phyloP scores from a whole-genome alignment of 1,140 invertebrate species.

The Hypothenemus hampei region DNA sequence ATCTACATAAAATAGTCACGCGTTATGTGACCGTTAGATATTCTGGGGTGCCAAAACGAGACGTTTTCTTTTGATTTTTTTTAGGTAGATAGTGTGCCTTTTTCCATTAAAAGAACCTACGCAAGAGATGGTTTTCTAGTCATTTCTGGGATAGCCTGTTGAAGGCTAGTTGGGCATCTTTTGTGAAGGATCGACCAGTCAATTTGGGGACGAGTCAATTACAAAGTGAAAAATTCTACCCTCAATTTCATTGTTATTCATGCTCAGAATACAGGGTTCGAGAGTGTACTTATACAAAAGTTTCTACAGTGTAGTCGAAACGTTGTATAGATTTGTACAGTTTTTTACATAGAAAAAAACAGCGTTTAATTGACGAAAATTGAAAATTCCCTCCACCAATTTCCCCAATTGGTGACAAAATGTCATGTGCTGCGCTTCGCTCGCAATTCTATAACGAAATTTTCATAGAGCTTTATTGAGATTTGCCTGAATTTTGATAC shows the following conservation, averaged over 20 bases:
- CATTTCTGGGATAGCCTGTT: slow-evolving; percentile 9
- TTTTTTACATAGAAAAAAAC: too few relatives aligned
- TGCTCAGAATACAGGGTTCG: slow-evolving; percentile 19
- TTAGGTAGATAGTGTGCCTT: slow-evolving; percentile 42
- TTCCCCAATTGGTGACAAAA: too few relatives aligned
- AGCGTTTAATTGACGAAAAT: too few relatives aligned
- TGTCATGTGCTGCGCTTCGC: too few relatives aligned
- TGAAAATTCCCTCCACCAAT: too few relatives aligned
- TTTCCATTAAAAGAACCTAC: slow-evolving; percentile 17
- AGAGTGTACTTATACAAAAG: too few relatives aligned
- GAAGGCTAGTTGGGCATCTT: slow-evolving; percentile 25
- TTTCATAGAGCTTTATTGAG: too few relatives aligned
- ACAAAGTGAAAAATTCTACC: slow-evolving; percentile 22
- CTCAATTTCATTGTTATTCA: too few relatives aligned
- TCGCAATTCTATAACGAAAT: too few relatives aligned
- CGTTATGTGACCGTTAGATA: slow-evolving; percentile 35
- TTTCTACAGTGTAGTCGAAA: too few relatives aligned
- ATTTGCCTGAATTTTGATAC: too few relatives aligned
- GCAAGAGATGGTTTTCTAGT: slow-evolving; percentile 29
- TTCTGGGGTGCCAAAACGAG: slow-evolving; percentile 45
- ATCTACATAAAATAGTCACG: slow-evolving; percentile 36
- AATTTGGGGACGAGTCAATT: slow-evolving; percentile 14
- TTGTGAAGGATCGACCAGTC: slow-evolving; percentile 15
- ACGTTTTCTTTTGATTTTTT: too few relatives aligned
- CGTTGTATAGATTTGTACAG: slow-evolving; percentile 19